phyloP scores from a whole-genome alignment of 2,113 vertebrate species.

The Alouatta palliata region DNA sequence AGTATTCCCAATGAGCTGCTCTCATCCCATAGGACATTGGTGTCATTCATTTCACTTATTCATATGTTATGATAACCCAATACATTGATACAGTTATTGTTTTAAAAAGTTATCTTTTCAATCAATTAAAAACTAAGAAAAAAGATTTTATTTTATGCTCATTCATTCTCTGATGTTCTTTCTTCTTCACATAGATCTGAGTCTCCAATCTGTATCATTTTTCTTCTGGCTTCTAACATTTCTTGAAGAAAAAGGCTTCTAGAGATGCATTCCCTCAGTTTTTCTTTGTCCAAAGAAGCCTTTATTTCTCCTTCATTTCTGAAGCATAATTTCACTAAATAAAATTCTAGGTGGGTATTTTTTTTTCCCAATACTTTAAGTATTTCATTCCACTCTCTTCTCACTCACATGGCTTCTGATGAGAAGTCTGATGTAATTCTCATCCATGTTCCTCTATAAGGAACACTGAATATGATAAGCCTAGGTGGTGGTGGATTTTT shows the following conservation, averaged over 20 bases:
- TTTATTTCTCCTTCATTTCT: not conserved
- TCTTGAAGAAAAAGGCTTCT: not conserved
- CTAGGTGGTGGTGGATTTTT: not conserved
- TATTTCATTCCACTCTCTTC: not conserved
- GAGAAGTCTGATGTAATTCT: not conserved
- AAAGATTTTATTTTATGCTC: not conserved
- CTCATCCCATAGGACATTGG: not conserved
- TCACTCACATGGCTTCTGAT: not conserved
- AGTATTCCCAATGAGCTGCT: not conserved
- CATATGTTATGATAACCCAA: not conserved
- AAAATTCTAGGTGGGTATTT: not conserved
- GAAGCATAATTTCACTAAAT: not conserved
- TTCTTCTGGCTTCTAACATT: not conserved
- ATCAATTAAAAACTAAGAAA: not conserved
- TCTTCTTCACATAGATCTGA: not conserved
- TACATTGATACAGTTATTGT: not conserved
- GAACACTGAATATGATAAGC: too few relatives aligned
- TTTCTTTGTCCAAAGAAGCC: not conserved
- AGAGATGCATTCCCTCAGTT: not conserved
- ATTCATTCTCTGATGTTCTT: not conserved
- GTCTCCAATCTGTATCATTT: not conserved
- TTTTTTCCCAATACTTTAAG: not conserved
- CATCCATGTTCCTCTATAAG: not conserved
- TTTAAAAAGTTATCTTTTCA: not conserved
- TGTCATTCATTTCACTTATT: not conserved